phyloP scores from a whole-genome alignment of 2,888 invertebrate species.

The Coecobrya sp. region DNA sequence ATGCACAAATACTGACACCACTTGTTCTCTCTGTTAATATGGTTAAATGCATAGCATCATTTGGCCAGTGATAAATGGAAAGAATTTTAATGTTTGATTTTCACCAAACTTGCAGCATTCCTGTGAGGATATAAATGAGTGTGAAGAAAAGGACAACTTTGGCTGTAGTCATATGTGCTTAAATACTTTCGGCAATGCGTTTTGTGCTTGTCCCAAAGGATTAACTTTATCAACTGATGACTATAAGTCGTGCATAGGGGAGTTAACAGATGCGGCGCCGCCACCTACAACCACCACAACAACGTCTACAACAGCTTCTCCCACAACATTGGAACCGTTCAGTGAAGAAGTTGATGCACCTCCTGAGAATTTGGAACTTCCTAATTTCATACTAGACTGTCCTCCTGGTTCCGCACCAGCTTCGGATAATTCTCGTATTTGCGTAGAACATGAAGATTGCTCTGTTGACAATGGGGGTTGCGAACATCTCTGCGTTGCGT shows the following conservation, averaged over 20 bases:
- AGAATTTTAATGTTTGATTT: neutral
- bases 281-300: constrained; percentile 58
- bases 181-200: constrained; percentile 89
- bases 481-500: constrained; percentile 90
- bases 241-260: constrained; percentile 87
- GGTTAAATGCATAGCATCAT: neutral
- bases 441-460: constrained; percentile 87
- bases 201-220: constrained; percentile 89
- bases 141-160: constrained; percentile 87
- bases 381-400: constrained; percentile 87
- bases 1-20: neutral
- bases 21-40: neutral
- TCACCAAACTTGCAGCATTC: constrained; percentile 79
- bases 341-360: constrained; percentile 67
- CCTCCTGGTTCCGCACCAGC: constrained; percentile 88
- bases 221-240: constrained; percentile 87
- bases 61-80: neutral
- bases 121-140: constrained; percentile 89
- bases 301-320: neutral
- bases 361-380: constrained; percentile 83
- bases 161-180: constrained; percentile 89
- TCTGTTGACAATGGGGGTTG: constrained; percentile 89
- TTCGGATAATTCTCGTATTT: constrained; percentile 86
- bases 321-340: neutral
- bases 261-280: constrained; percentile 68